These are phyloP conservation scores for Eclectus roratus DNA, from an alignment of 2,113 vertebrate genomes.

Conservation along the genomic window DNA sequence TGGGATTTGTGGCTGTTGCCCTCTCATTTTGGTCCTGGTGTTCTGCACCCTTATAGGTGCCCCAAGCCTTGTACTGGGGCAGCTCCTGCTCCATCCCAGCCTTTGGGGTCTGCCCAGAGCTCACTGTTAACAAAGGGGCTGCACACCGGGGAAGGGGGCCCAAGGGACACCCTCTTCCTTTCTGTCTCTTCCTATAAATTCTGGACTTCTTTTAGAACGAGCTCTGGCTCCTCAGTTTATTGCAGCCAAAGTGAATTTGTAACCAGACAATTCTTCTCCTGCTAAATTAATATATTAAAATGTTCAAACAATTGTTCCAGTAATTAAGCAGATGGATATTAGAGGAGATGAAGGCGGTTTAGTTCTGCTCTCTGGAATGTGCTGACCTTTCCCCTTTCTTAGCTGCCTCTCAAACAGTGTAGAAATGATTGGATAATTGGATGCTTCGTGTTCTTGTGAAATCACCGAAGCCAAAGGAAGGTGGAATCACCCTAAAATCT, in stretches of 20 bases:
- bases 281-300: conserved; percentile 69
- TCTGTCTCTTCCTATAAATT: background rate
- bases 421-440: conserved; percentile 68
- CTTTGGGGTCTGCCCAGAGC: rapidly evolving
- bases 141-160: background rate
- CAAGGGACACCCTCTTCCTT: background rate
- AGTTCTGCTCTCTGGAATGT: conserved; percentile 47
- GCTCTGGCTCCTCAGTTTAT: background rate
- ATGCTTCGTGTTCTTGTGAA: conserved; percentile 53
- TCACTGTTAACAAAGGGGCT: background rate
- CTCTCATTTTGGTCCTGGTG: background rate
- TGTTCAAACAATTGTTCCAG: conserved; percentile 72
- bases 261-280: conserved; percentile 50
- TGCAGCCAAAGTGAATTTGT: conserved; percentile 32
- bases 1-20: background rate
- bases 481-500: conserved; percentile 20
- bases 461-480: conserved; percentile 32
- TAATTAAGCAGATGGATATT: conserved; percentile 71
- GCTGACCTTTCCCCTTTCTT: conserved; percentile 66
- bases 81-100: background rate
- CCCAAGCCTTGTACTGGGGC: background rate
- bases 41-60: background rate
- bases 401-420: conserved; percentile 21
- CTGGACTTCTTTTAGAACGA: background rate
- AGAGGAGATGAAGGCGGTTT: conserved; percentile 52